Evolutionary conservation across 2,888 invertebrate species (phyloP), one percentile per base, ranked within the genome.

Genomic region (Dione vanillae): DNA sequence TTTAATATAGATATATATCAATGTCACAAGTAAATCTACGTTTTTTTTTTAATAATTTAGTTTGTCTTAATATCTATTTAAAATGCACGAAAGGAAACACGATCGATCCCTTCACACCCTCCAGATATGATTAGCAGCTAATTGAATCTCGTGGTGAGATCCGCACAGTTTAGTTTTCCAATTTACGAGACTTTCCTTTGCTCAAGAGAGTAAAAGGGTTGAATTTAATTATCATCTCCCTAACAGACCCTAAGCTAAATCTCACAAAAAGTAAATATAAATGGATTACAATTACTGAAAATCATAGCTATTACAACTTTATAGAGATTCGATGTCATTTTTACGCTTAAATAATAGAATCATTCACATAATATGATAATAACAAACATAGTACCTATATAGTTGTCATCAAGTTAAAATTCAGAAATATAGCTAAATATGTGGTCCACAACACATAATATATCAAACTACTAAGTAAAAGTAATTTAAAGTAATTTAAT

Each of bases 111-210:
- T 83, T 89, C 85, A 90, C 91, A 88, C 92, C 92, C 92, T 91
- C 88, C 84, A 92, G 89, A 93, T 93, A 92, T 93, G 93, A 92
- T 93, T 93, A 93, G 90, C 86, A 86, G 86, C 90, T 92, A 92
- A 93, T 93, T 92, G 91, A 92, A 93, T 92, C 86, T 83, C 86
- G 88, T 92, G 91, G 90, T 87, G 92, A 88, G 91, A 91, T 90
- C 88, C 89, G 85, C 80, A 79, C 87, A 91, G 93, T 92, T 93
- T 92, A 92, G 92, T 93, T 92, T 92, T 92, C 91, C 90, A 92
- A 92, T 93, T 92, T 92, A 89, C 91, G 89, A 86, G 90, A 86
- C 89, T 92, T 88, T 88, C 88, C 87, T 90, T 86, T 86, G 84
- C 86, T 84, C 83, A 81, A 82, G 82, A 84, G 83, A 87, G 87